phyloP scores from a whole-genome alignment of 2,888 invertebrate species.

The Sisyra nigra region DNA sequence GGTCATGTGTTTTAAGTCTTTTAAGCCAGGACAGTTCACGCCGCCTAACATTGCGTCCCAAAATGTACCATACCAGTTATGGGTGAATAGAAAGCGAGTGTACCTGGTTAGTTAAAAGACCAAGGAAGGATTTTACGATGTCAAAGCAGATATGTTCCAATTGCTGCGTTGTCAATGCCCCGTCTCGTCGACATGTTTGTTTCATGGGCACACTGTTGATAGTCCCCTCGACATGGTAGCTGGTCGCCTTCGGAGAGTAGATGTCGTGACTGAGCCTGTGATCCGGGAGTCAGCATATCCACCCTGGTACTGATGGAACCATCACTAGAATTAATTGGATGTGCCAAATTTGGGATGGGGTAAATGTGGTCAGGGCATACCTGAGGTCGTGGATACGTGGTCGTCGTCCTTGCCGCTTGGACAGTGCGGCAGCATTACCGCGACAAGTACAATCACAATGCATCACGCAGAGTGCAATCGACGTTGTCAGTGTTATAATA shows the following conservation, averaged over 20 bases:
- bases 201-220: conserved; percentile 1
- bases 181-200: background rate
- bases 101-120: no score
- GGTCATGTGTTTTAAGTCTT: no score
- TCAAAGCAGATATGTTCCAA: conserved; percentile 7
- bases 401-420: conserved; percentile 44
- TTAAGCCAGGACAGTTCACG: no score
- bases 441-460: conserved; percentile 72
- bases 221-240: background rate
- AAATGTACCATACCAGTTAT: no score
- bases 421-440: conserved; percentile 44
- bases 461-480: conserved; percentile 70
- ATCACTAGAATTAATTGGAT: conserved; percentile 30
- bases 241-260: background rate
- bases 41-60: no score
- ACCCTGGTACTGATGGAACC: conserved; percentile 56
- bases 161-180: conserved; percentile 1
- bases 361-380: conserved; percentile 19
- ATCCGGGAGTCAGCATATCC: conserved; percentile 38
- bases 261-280: conserved; percentile 14
- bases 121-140: background rate
- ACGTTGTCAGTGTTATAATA: conserved; percentile 69
- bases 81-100: no score
- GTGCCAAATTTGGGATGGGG: no score
- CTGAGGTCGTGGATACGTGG: conserved; percentile 38